Evolutionary conservation across 2,113 vertebrate species (phyloP), one percentile per base, ranked within the genome.

Genomic region (Ibidorhyncha struthersii): DNA sequence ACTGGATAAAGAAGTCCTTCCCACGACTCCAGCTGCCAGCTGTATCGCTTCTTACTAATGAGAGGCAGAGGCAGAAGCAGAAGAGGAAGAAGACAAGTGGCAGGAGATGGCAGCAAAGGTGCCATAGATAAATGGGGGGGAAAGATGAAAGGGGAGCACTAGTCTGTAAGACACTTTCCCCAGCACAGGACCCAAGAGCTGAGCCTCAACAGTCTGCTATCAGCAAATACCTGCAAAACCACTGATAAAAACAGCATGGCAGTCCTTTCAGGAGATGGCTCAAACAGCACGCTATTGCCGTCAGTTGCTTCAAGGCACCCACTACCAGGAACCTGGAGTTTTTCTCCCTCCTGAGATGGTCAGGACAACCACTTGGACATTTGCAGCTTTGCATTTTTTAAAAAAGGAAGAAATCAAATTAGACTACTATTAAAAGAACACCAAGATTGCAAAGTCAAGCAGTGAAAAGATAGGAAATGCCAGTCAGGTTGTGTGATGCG

Each of bases 1-100:
- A 55, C 56, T 81, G 81, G 53, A 50, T 93, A 94, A 95, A 91
- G 81, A 94, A 95, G 73, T 87, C 81, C 70, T 93, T 89, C 56
- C 81, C 84, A 84, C 0, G 15, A 86, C 83, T 95, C 67, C 80
- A 62, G 91, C 86, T 81, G 67, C 66, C 5, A 8, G 19, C 71
- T 77, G 40, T 73, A 45, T 74, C 52, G 17, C 52, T 93, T 87
- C 65, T 93, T 78, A 29, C 59, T 95, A 94, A 97, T 65, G 92
- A 94, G 92, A 94, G 53, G 77, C 72, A 93, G 67, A 43, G 43
- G 43, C 43, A 45, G 43, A 93, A 93, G 66, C 79, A 86, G 93
- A 93, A 88, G 82, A 88, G 38, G 90, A 89, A 77, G 77, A 86
- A 56, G 82, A 50, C 59, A 89, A 91, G 50, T 91, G 73, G 55